Evolutionary conservation across 2,113 vertebrate species (phyloP).

Genomic region (Cygnus atratus): DNA sequence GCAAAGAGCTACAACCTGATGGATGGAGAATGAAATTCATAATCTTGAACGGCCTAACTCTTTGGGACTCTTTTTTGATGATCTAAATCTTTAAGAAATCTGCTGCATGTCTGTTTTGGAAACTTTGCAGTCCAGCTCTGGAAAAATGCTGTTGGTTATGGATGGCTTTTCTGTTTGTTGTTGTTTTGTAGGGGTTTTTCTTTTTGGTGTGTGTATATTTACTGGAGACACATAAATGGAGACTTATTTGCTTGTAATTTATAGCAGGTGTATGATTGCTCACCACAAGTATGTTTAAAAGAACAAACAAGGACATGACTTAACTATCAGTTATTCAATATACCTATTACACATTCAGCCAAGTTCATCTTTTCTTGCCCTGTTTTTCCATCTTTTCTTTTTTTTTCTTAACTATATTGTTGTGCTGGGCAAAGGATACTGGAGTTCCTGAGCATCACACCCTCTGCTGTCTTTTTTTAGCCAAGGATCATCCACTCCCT

Average conservation of each 20-base stretch:
- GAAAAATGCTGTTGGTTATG: conserved; percentile 59
- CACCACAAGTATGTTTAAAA: not conserved
- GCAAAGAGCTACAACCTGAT: not conserved
- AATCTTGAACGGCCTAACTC: conserved; percentile 14
- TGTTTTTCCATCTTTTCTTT: conserved; percentile 26
- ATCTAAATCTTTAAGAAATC: conserved; percentile 42
- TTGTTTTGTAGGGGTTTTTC: not conserved
- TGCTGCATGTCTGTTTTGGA: conserved; percentile 39
- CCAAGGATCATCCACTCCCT: conserved; percentile 34
- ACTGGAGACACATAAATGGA: conserved; percentile 29
- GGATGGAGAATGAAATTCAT: conserved; percentile 16
- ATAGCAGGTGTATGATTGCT: conserved; percentile 55
- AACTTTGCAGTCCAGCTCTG: conserved; percentile 22
- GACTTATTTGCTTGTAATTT: conserved; percentile 60
- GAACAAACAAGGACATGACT: conserved; percentile 30
- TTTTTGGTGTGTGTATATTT: not conserved
- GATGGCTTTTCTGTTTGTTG: not conserved
- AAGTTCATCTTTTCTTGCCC: conserved; percentile 19
- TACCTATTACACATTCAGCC: not conserved
- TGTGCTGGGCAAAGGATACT: conserved; percentile 40
- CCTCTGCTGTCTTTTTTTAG: not conserved
- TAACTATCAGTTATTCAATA: conserved; percentile 48
- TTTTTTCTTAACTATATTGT: not conserved
- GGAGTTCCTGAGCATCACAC: conserved; percentile 39
- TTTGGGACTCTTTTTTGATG: conserved; percentile 30